Evolutionary conservation across 2,113 vertebrate genomes (phyloP).

Genomic region (Charina bottae): DNA sequence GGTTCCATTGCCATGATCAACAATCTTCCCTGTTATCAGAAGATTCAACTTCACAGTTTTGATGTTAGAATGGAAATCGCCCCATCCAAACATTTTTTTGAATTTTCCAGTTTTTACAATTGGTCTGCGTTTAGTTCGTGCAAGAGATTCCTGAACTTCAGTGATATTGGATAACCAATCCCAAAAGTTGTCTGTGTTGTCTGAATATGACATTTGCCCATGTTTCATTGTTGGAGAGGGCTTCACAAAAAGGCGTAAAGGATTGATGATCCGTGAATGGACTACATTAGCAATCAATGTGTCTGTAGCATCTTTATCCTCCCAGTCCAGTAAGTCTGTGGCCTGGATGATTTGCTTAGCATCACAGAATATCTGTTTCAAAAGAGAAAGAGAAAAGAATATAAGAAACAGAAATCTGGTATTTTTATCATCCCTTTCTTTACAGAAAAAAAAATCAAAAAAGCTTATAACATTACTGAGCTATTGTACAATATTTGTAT

Average conservation of each 20-base stretch:
- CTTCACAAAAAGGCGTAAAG: constrained; percentile 91
- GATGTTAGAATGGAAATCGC: constrained; percentile 99
- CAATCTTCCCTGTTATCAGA: constrained; percentile 98
- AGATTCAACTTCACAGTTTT: constrained; percentile 98
- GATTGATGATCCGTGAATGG: constrained; percentile 86
- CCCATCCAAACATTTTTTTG: constrained; percentile 99
- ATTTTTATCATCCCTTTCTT: not conserved
- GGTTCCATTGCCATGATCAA: constrained; percentile 97
- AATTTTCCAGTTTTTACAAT: constrained; percentile 99
- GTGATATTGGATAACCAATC: constrained; percentile 98
- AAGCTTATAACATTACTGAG: not conserved
- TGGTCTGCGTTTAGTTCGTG: constrained; percentile 97
- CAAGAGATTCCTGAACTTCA: constrained; percentile 85
- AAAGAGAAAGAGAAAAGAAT: constrained; percentile 52
- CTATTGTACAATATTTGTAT: not conserved
- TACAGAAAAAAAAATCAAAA: not conserved
- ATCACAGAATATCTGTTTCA: constrained; percentile 84
- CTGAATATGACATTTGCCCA: constrained; percentile 85
- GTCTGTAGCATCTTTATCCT: constrained; percentile 80
- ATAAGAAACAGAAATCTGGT: not conserved
- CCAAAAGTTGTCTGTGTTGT: constrained; percentile 93
- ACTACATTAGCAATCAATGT: constrained; percentile 82
- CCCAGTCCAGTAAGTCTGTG: constrained; percentile 87
- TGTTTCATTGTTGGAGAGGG: constrained; percentile 85
- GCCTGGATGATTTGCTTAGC: constrained; percentile 71